Evolutionary conservation across 2,888 invertebrate species (phyloP).

Genomic region (Aspidapion aeneum): DNA sequence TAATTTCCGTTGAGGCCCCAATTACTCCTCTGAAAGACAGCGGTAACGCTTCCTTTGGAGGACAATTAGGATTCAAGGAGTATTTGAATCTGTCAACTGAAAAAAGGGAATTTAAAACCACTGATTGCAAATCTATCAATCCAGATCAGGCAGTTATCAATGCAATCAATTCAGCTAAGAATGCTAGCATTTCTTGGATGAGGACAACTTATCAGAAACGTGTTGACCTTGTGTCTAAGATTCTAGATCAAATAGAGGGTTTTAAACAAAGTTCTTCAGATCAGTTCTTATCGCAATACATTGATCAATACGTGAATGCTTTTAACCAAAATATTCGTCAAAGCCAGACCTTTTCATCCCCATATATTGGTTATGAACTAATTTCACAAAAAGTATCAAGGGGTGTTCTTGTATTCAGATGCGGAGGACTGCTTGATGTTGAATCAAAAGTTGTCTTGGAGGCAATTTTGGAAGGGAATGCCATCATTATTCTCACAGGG

Average conservation of each 20-base stretch:
- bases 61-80: conserved; percentile 34
- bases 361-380: conserved; percentile 26
- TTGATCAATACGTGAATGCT: conserved; percentile 10
- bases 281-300: neutral
- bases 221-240: neutral
- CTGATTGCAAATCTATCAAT: conserved; percentile 15
- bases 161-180: conserved; percentile 51
- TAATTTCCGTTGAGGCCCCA: conserved; percentile 50
- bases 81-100: neutral
- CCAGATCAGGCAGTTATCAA: conserved; percentile 44
- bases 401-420: conserved; percentile 37
- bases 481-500: conserved; percentile 34
- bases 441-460: conserved; percentile 15
- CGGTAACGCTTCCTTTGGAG: conserved; percentile 52
- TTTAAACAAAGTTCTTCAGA: neutral
- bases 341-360: neutral
- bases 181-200: conserved; percentile 46
- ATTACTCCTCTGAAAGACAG: conserved; percentile 51
- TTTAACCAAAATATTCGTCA: neutral
- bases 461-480: conserved; percentile 36
- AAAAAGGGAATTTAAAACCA: neutral
- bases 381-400: conserved; percentile 30
- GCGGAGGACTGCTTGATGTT: neutral
- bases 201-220: neutral
- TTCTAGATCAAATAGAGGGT: neutral